phyloP scores from a whole-genome alignment of 2,797 vertebrate genomes.

The Chelon auratus region DNA sequence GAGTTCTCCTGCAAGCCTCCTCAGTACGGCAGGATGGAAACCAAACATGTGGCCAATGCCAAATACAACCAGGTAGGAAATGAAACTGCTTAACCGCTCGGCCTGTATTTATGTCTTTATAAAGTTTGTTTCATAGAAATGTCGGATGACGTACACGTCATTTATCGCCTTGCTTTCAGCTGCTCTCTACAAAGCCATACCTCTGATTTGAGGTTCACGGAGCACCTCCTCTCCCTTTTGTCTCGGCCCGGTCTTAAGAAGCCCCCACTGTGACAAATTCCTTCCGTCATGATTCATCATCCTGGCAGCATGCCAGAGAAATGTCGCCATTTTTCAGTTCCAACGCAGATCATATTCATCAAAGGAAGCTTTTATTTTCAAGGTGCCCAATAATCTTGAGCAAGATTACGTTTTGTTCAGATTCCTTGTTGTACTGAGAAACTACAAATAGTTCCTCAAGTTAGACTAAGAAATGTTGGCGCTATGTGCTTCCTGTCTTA shows the following conservation, averaged over 20 bases:
- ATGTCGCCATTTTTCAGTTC: slow-evolving; percentile 13
- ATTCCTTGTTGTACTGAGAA: slow-evolving; percentile 1
- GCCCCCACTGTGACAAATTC: slow-evolving; percentile 15
- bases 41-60: slow-evolving; percentile 98
- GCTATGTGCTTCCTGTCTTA: not conserved
- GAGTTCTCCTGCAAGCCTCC: slow-evolving; percentile 99
- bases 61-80: slow-evolving; percentile 96
- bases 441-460: not conserved
- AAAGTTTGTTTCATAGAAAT: slow-evolving; percentile 24
- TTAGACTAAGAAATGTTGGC: slow-evolving; percentile 7
- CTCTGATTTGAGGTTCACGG: slow-evolving; percentile 43
- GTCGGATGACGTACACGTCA: slow-evolving; percentile 8
- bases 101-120: slow-evolving; percentile 19
- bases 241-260: slow-evolving; percentile 21
- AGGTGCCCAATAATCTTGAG: slow-evolving; percentile 6
- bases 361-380: not conserved
- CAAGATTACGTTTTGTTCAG: slow-evolving; percentile 18
- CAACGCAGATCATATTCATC: slow-evolving; percentile 24
- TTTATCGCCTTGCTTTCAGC: slow-evolving; percentile 14
- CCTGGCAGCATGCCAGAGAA: slow-evolving; percentile 27
- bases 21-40: slow-evolving; percentile 97
- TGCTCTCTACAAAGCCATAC: slow-evolving; percentile 39
- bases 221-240: not conserved
- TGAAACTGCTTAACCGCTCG: not conserved
- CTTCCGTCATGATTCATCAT: slow-evolving; percentile 20